Conservation (phyloP, 2,888 invertebrate species). For the Flexamia atlantica region DNA sequence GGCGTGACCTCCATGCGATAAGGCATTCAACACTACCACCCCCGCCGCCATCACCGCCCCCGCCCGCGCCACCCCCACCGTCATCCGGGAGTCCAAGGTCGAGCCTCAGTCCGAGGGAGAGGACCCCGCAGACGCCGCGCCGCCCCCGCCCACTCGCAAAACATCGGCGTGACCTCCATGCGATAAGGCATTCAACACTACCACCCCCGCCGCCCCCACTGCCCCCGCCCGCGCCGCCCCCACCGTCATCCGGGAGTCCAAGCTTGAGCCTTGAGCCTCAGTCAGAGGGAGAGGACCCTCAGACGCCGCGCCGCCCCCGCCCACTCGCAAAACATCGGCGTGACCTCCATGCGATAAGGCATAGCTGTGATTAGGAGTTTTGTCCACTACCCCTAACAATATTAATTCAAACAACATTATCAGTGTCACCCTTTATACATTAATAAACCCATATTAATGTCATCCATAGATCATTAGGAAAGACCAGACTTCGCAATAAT, state of each 20-base stretch:
- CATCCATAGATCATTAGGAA: too few species aligned
- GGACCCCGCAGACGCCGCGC: background rate
- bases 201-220: background rate
- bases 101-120: constrained; percentile 47
- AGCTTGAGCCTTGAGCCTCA: constrained; percentile 27
- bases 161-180: background rate
- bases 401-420: too few species aligned
- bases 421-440: too few species aligned
- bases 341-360: background rate
- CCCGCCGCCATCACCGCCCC: background rate
- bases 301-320: background rate
- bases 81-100: constrained; percentile 31
- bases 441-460: too few species aligned
- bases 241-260: constrained; percentile 36
- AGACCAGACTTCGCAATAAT: too few species aligned
- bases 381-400: too few species aligned
- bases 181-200: constrained; percentile 6
- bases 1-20: background rate
- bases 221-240: background rate
- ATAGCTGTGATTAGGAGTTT: background rate
- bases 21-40: background rate
- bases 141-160: background rate
- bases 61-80: constrained; percentile 13
- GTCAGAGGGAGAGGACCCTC: constrained; percentile 26
- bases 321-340: background rate